These are phyloP conservation scores for Hemistola chrysoprasaria DNA, from an alignment of 2,888 invertebrate species.

Conservation along the genomic window DNA sequence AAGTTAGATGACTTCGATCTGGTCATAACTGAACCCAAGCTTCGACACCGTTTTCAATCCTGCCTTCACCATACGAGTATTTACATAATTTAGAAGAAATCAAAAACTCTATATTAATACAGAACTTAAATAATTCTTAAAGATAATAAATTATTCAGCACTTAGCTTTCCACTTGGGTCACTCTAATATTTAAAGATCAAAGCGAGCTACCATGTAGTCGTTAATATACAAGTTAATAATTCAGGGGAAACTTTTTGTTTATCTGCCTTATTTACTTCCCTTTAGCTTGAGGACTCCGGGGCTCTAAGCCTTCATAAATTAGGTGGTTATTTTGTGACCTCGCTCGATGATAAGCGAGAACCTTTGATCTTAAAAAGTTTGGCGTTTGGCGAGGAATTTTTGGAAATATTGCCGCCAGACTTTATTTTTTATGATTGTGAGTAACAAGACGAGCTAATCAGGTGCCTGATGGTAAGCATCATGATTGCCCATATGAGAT, in stretches of 20 bases:
- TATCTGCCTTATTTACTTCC: conserved; percentile 20
- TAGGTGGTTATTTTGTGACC: conserved; percentile 15
- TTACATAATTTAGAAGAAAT: too few relatives aligned
- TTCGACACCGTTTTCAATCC: too few relatives aligned
- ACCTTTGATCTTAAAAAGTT: conserved; percentile 19
- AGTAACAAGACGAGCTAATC: too few relatives aligned
- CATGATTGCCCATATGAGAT: too few relatives aligned
- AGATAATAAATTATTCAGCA: too few relatives aligned
- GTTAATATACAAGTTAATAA: conserved; percentile 19
- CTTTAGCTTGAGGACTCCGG: neutral
- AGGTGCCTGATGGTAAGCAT: too few relatives aligned
- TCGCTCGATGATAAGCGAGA: conserved; percentile 17
- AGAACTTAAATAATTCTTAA: too few relatives aligned
- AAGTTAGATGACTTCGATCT: too few relatives aligned
- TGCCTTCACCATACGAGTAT: too few relatives aligned
- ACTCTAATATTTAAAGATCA: conserved; percentile 7
- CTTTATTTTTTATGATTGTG: conserved; percentile 1
- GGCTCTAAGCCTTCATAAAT: conserved; percentile 15
- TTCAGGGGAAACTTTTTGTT: conserved; percentile 18
- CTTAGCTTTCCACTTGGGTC: too few relatives aligned
- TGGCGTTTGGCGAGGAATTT: conserved; percentile 10
- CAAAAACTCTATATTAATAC: too few relatives aligned
- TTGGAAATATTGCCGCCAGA: conserved; percentile 10
- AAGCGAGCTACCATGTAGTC: conserved; percentile 12
- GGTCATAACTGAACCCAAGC: too few relatives aligned